Conservation (phyloP, 2,797 vertebrate genomes). For the Eleutherodactylus coqui region DNA sequence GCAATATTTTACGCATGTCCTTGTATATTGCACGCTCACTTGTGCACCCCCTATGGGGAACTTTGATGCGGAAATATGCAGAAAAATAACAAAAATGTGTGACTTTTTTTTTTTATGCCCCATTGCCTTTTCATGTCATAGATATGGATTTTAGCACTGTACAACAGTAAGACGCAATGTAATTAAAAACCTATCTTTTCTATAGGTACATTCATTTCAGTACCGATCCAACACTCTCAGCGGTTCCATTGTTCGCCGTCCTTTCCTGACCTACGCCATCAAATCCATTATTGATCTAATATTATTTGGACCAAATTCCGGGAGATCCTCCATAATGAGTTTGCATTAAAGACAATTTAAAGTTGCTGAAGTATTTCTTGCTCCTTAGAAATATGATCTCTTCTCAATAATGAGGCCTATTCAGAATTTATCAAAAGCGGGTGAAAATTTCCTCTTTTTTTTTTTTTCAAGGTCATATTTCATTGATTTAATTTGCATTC, state of each 20-base stretch:
- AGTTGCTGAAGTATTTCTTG: conserved; percentile 8
- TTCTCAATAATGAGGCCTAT: conserved; percentile 48
- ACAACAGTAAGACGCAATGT: background rate
- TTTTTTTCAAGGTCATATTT: conserved; percentile 60
- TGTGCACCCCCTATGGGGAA: too few species aligned
- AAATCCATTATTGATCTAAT: conserved; percentile 28
- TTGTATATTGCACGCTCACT: too few species aligned
- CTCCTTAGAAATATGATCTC: conserved; percentile 47
- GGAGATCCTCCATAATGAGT: conserved; percentile 25
- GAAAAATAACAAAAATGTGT: too few species aligned
- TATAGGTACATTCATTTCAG: background rate
- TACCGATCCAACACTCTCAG: too few species aligned
- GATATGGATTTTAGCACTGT: background rate
- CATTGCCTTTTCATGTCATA: background rate
- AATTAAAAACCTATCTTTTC: background rate
- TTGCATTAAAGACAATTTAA: conserved; percentile 34
- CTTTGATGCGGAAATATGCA: too few species aligned
- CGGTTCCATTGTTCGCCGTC: background rate
- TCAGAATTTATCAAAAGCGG: conserved; percentile 53
- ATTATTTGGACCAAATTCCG: conserved; percentile 30
- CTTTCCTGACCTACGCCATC: conserved; percentile 8
- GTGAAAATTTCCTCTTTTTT: conserved; percentile 31
- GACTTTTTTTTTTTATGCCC: too few species aligned
- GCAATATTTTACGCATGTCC: too few species aligned
- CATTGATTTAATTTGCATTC: conserved; percentile 62